Evolutionary conservation across 2,113 vertebrate species (phyloP), one percentile per base, ranked within the genome.

Genomic region (Leptocoma aspasia): DNA sequence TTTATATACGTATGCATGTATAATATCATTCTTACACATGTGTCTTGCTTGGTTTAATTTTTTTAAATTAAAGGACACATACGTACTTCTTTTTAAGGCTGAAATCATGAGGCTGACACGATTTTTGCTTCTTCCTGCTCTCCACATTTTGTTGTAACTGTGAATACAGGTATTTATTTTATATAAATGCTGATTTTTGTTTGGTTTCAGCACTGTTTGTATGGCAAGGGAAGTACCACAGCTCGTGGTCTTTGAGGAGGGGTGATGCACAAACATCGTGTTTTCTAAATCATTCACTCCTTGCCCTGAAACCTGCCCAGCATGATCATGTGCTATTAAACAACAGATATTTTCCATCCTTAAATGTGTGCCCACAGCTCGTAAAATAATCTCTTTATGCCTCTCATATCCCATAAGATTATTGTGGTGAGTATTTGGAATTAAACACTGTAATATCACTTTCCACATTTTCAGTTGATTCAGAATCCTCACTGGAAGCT

Each of bases 401-500:
- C 20, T 80, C 27, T 85, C 52, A 61, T 42, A 82, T 65, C 18
- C 33, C 21, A 4, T 64, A 61, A 85, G 16, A 54, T 83, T 80
- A 52, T 45, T 64, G 69, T 68, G 30, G 37, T 77, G 86, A 86
- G 18, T 20, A 41, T 91, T 89, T 79, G 63, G 70, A 92, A 69
- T 91, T 56, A 94, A 96, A 54, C 65, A 79, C 77, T 45, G 82
- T 59, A 56, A 54, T 92, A 59, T 82, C 57, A 54, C n/a, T 89
- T 91, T 7, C 11, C 64, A 37, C 26, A 10, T 63, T 75, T 84
- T 68, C 52, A 45, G n/a, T 44, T 65, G 53, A 69, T 76, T 85
- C 56, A 53, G 70, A 87, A 85, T 59, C n/a, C 49, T 82, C 22
- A 23, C 2, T 82, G 54, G 59, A 72, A 87, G 39, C 49, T 87